Base-by-base conservation (phyloP, 2,113 vertebrate genomes). In the Dasyprocta punctata region DNA sequence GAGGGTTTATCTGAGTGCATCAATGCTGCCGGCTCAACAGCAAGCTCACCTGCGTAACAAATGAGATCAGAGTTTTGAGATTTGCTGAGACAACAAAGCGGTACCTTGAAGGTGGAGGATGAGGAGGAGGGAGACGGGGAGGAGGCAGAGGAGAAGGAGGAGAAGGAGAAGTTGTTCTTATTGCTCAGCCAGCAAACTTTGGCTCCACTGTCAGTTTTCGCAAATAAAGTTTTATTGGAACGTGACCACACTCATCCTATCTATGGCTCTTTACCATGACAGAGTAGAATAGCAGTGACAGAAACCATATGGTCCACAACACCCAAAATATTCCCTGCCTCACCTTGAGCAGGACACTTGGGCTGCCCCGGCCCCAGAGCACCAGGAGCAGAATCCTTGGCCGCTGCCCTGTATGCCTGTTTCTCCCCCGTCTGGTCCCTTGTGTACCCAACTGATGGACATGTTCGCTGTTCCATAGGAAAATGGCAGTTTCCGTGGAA, bases 161-260 rank as follows among this genome's bases (percentile, higher is more conserved):
- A 80, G 12, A 20, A 61, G 38, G 19, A 63, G 26, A 12, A 4
- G 19, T 86, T 30, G 60, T 67, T 94, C 47, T 41, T 56, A 61
- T n/a, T 65, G 9, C 24, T 84, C 14, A 19, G 58, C 13, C 38
- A 78, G 78, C 84, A 86, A 80, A 78, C 56, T 80, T 9, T 49
- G 24, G 56, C 16, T 8, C n/a, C 24, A 38, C 2, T 1, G 30
- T 20, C 58, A 44, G 61, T 9, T 86, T 90, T 90, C 85, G 41
- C 41, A 86, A 94, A 96, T 94, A 94, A 96, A 96, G 52, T 94
- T 92, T 95, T 80, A 75, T 83, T 44, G 33, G 83, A 87, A 93
- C 75, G 61, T 26, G 89, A n/a, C 7, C n/a, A 86, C 3, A 56
- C 8, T 73, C 60, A 54, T 30, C 89, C 10, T 61, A 30, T 61